These are phyloP conservation scores for Pristis pectinata DNA, from an alignment of 2,797 vertebrate genomes.

Conservation along the genomic window DNA sequence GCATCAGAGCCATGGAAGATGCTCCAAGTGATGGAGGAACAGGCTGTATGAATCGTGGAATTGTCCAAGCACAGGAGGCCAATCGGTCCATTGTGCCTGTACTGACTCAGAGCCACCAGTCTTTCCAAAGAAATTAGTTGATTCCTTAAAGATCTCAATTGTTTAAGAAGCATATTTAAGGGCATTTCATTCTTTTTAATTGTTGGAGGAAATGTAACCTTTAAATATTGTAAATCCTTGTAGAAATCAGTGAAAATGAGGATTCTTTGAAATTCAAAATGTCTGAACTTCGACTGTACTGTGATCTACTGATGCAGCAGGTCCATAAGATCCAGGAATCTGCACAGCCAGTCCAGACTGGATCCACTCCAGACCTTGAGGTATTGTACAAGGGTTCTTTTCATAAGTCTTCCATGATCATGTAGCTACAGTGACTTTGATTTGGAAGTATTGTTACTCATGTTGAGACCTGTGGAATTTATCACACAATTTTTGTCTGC, in stretches of 20 bases:
- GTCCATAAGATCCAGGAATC: slow-evolving; percentile 45
- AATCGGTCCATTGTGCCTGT: too few relatives aligned
- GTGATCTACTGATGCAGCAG: slow-evolving; percentile 47
- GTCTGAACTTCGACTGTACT: slow-evolving; percentile 47
- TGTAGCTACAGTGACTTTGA: background rate
- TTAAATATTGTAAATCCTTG: background rate
- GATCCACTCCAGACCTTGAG: slow-evolving; percentile 42
- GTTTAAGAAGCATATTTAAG: background rate
- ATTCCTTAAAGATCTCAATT: background rate
- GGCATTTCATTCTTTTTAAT: background rate
- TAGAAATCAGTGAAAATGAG: slow-evolving; percentile 43
- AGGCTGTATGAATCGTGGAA: background rate
- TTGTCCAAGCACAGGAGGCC: background rate
- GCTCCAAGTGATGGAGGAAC: background rate
- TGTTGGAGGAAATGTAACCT: background rate
- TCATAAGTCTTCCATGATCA: background rate
- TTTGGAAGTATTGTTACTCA: too few relatives aligned
- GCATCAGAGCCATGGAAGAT: too few relatives aligned
- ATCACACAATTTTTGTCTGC: too few relatives aligned
- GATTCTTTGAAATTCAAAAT: slow-evolving; percentile 46
- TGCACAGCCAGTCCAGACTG: slow-evolving; percentile 40
- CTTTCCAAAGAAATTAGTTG: background rate
- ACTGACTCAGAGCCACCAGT: background rate
- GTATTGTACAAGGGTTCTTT: slow-evolving; percentile 38
- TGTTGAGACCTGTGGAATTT: too few relatives aligned